phyloP scores from a whole-genome alignment of 1,140 invertebrate species.

The Trinorchestia longiramus region DNA sequence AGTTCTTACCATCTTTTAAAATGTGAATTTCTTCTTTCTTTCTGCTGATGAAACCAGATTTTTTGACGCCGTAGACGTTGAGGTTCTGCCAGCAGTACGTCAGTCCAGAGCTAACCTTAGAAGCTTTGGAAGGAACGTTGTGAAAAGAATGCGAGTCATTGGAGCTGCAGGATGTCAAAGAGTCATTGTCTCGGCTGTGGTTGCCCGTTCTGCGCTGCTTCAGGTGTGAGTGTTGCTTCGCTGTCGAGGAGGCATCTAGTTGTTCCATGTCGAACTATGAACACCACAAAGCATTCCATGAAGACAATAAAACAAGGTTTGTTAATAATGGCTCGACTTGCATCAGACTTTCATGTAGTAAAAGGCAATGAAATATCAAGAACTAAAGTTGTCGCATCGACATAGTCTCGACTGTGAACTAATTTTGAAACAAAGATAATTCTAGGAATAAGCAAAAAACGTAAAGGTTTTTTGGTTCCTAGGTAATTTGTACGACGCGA shows the following conservation, averaged over 20 bases:
- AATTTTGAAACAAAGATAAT: too few relatives aligned
- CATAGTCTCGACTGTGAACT: too few relatives aligned
- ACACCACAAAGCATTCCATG: neutral
- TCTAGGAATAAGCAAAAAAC: too few relatives aligned
- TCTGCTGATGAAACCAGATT: slow-evolving; percentile 47
- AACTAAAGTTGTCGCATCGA: too few relatives aligned
- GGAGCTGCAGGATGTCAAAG: neutral
- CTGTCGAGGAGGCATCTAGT: neutral
- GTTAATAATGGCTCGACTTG: too few relatives aligned
- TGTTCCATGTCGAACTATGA: slow-evolving; percentile 3
- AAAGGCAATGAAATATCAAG: too few relatives aligned
- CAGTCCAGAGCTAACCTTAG: slow-evolving; percentile 56
- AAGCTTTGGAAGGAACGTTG: neutral
- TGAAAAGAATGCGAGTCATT: neutral
- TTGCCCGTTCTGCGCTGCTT: slow-evolving; percentile 24
- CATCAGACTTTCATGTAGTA: too few relatives aligned
- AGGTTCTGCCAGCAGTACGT: slow-evolving; percentile 64
- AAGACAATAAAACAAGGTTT: too few relatives aligned
- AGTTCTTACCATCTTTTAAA: slow-evolving; percentile 63
- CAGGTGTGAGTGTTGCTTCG: neutral
- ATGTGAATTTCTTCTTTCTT: slow-evolving; percentile 61
- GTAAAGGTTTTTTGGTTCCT: too few relatives aligned
- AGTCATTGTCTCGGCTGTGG: slow-evolving; percentile 17
- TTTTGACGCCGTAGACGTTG: slow-evolving; percentile 60
- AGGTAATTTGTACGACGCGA: too few relatives aligned